Base-by-base conservation (phyloP, 2,113 vertebrate genomes). In the Pelecanoides urinatrix region DNA sequence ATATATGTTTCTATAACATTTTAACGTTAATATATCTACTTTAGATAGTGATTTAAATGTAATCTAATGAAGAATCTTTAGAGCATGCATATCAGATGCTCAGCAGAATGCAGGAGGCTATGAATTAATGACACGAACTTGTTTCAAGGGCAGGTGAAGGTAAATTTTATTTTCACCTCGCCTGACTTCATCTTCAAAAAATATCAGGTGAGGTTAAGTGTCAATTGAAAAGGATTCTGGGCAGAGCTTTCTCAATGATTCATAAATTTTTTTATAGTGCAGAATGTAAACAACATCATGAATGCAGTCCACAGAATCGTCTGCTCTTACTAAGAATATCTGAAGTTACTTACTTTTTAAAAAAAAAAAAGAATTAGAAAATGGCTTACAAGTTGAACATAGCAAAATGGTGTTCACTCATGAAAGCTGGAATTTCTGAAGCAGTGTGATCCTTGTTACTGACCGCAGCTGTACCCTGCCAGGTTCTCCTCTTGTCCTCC, bases 1-100 rank as follows among this genome's bases (percentile, higher is more conserved):
- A 45, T 96, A 67, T 49, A 66, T 21, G 22, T 84, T 93, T 84
- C 72, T 82, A 90, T 95, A 81, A 94, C 89, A 92, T 71, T 86
- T 94, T 94, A 71, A 87, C 94, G 62, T 71, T 86, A 77, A 68
- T 65, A 30, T 40, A 36, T 72, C 32, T 81, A 56, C 34, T 92
- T 94, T 77, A 76, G 72, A 72, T 78, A 84, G 78, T 66, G 71
- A 92, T 80, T 94, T 91, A 73, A 91, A 75, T 66, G 53, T 82
- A 94, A 67, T 84, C 42, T 34, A 70, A 13, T 18, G 36, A 88
- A 91, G 92, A 89, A 44, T 91, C 49, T 78, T 91, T 91, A 92
- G 21, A n/a, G 55, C 8, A 52, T 68, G 70, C 32, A 65, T 86
- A 80, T 79, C 42, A 88, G 61, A 88, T 82, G 17, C 29, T 81